These are phyloP conservation scores for Torymus aiolomorphi DNA, from an alignment of 2,888 invertebrate species.

Conservation along the genomic window DNA sequence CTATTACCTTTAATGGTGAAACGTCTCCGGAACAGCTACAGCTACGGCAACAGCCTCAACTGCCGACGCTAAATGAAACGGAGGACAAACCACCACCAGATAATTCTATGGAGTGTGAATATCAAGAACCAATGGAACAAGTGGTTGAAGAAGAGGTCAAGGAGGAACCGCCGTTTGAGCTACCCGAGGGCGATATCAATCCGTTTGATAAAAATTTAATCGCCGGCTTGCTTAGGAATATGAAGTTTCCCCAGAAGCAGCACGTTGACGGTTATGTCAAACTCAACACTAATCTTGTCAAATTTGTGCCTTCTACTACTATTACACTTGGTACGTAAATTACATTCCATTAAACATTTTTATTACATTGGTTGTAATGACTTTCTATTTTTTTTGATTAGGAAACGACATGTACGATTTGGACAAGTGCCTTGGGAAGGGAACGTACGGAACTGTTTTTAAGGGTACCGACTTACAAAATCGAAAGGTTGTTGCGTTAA, in stretches of 20 bases:
- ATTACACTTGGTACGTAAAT: slow-evolving; percentile 73
- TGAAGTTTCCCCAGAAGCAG: slow-evolving; percentile 81
- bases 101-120: slow-evolving; percentile 71
- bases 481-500: slow-evolving; percentile 83
- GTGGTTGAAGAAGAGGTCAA: slow-evolving; percentile 60
- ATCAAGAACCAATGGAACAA: slow-evolving; percentile 63
- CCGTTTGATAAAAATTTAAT: slow-evolving; percentile 88
- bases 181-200: slow-evolving; percentile 78
- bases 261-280: slow-evolving; percentile 75
- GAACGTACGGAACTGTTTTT: slow-evolving; percentile 88
- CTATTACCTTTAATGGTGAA: slow-evolving; percentile 66
- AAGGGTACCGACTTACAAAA: slow-evolving; percentile 80
- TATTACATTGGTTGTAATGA: not conserved
- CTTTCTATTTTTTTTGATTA: slow-evolving; percentile 54
- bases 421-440: slow-evolving; percentile 87
- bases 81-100: slow-evolving; percentile 27
- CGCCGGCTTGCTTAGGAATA: slow-evolving; percentile 82
- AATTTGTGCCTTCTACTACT: slow-evolving; percentile 73
- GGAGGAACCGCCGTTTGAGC: slow-evolving; percentile 70
- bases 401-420: slow-evolving; percentile 74
- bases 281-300: slow-evolving; percentile 71
- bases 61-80: not conserved
- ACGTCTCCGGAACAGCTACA: not conserved
- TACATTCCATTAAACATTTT: not conserved
- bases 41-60: not conserved